Evolutionary conservation across 1,140 invertebrate genomes (phyloP).

Genomic region (Lamellibrachia luymesi): DNA sequence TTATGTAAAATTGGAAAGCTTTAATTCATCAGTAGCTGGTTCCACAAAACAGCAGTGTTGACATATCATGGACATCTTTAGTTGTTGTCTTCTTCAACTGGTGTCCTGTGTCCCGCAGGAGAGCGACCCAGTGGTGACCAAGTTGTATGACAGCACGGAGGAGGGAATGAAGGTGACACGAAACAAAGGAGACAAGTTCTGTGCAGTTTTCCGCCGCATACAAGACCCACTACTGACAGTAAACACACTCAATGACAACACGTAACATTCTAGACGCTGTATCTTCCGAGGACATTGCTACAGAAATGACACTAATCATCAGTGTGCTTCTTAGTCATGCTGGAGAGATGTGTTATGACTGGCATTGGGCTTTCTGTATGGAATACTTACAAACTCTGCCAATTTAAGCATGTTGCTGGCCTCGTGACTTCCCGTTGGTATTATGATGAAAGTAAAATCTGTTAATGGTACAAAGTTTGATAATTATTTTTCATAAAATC

Average conservation of each 20-base stretch:
- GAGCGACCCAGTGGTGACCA: slow-evolving; percentile 79
- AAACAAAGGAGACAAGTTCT: slow-evolving; percentile 90
- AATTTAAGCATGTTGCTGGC: no score
- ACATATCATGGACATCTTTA: background rate
- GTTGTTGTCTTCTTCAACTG: background rate
- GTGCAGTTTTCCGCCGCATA: slow-evolving; percentile 77
- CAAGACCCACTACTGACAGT: slow-evolving; percentile 55
- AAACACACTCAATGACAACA: background rate
- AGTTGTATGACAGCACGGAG: slow-evolving; percentile 90
- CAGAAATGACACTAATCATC: background rate
- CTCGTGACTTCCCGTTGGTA: background rate
- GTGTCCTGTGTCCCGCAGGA: slow-evolving; percentile 61
- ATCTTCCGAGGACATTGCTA: no score
- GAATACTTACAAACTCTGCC: no score
- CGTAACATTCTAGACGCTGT: background rate
- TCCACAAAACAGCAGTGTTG: no score
- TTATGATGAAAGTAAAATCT: background rate
- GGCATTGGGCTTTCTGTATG: background rate
- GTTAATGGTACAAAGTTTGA: background rate
- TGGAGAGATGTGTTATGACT: background rate
- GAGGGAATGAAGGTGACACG: slow-evolving; percentile 97
- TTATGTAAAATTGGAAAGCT: no score
- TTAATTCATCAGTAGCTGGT: no score
- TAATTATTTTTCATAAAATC: background rate
- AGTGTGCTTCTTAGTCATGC: background rate